Percentiles rank a stretch among this genome's conserved stretches.
Evolutionary conservation across 1,140 invertebrate genomes (phyloP).

Genomic region (Euwallacea similis): DNA sequence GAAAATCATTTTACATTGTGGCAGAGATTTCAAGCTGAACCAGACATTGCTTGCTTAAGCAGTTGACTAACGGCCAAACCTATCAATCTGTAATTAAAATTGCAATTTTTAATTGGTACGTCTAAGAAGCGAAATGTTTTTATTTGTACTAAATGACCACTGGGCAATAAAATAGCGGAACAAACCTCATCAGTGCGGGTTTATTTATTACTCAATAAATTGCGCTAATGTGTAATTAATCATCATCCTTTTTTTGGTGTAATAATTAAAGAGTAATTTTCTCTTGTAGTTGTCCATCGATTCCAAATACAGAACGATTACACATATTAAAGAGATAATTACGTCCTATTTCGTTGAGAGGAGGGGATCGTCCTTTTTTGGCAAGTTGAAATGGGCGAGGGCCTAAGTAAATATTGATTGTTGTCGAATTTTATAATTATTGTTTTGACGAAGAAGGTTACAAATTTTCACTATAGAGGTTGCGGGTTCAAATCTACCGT

Average conservation of each 20-base stretch:
- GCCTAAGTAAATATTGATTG: constrained; percentile 17
- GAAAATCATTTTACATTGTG: constrained; percentile 39
- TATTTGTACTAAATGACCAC: constrained; percentile 1
- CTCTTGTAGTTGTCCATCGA: background rate
- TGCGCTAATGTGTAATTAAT: background rate
- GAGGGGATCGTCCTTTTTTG: constrained; percentile 15
- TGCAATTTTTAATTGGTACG: constrained; percentile 37
- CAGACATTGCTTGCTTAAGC: constrained; percentile 40
- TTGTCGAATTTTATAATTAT: background rate
- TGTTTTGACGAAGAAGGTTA: background rate
- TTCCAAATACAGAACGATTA: background rate
- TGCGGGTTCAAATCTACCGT: background rate
- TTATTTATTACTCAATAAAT: too few species aligned
- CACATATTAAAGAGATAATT: constrained; percentile 4
- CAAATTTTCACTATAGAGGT: background rate
- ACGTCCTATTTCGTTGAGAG: background rate
- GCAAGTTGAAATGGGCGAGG: background rate
- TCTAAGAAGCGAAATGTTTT: constrained; percentile 22
- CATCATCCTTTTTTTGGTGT: background rate
- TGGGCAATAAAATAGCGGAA: constrained; percentile 1
- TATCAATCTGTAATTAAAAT: constrained; percentile 43
- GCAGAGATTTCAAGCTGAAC: constrained; percentile 38
- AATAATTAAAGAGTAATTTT: background rate
- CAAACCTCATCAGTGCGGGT: background rate
- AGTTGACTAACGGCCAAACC: constrained; percentile 9